These are phyloP conservation scores for Pyrochroa serraticornis DNA, from an alignment of 2,888 invertebrate genomes.

Conservation along the genomic window DNA sequence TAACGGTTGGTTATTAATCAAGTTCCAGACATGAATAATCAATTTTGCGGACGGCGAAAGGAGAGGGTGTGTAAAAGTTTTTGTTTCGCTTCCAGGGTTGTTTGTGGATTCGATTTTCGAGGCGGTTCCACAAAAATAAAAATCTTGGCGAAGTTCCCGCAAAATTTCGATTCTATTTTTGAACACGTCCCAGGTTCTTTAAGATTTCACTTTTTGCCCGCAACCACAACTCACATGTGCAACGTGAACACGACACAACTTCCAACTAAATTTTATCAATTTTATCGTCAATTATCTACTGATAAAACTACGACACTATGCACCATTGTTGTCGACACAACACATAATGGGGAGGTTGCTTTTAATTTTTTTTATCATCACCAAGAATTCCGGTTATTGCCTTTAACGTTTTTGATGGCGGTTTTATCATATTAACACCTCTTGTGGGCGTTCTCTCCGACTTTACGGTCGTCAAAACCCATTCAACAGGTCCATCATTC, in stretches of 20 bases:
- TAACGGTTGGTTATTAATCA: constrained; percentile 20
- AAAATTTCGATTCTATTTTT: too few relatives aligned
- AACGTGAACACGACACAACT: constrained; percentile 10
- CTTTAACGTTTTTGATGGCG: too few relatives aligned
- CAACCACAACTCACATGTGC: not conserved
- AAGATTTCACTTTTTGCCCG: too few relatives aligned
- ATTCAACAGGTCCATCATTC: constrained; percentile 22
- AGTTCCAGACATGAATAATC: constrained; percentile 16
- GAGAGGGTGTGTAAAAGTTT: too few relatives aligned
- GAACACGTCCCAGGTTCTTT: too few relatives aligned
- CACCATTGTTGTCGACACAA: not conserved
- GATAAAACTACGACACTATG: constrained; percentile 10
- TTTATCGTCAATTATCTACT: constrained; percentile 18
- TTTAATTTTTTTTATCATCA: too few relatives aligned
- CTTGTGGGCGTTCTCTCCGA: constrained; percentile 6
- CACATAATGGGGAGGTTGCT: too few relatives aligned
- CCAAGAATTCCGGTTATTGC: too few relatives aligned
- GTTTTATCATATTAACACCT: constrained; percentile 15
- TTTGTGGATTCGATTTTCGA: too few relatives aligned
- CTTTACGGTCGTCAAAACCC: constrained; percentile 6
- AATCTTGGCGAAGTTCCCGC: too few relatives aligned
- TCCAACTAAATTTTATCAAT: constrained; percentile 3
- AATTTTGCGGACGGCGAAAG: constrained; percentile 4
- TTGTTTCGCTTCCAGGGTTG: too few relatives aligned
- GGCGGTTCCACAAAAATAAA: too few relatives aligned